A percentile compares a stretch with the other conserved stretches of the same genome.
These are phyloP conservation scores for Catagonus wagneri DNA, from an alignment of 2,113 vertebrate genomes.

Conservation along the genomic window DNA sequence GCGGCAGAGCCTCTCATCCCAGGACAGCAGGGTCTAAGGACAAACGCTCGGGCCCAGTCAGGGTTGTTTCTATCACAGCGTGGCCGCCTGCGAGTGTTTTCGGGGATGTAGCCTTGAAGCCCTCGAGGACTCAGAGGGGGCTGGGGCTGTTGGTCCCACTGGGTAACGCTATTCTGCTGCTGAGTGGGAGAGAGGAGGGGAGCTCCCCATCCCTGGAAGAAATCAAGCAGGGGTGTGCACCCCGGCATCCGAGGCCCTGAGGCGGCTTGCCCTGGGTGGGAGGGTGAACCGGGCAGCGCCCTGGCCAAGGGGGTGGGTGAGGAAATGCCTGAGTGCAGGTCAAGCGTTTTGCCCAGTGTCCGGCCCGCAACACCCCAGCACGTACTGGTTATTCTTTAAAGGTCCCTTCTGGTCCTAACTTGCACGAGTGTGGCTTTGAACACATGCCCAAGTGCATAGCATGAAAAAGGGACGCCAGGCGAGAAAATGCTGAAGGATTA, in stretches of 20 bases:
- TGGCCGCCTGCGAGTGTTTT: background rate
- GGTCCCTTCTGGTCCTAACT: background rate
- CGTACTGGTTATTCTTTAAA: background rate
- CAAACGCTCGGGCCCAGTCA: background rate
- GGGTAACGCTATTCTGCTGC: background rate
- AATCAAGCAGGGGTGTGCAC: background rate
- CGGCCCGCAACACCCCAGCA: background rate
- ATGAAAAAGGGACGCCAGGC: background rate
- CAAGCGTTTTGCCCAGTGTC: background rate
- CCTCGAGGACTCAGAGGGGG: background rate
- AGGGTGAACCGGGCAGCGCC: background rate
- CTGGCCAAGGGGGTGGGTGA: background rate
- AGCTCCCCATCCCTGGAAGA: background rate
- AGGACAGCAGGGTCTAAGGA: background rate
- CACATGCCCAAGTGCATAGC: rapidly evolving
- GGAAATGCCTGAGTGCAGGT: no score
- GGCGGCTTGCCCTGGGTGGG: no score
- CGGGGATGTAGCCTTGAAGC: background rate
- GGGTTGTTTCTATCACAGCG: no score
- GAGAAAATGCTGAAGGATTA: background rate
- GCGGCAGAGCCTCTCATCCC: rapidly evolving
- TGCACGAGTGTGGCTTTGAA: background rate
- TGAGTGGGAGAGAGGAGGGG: background rate
- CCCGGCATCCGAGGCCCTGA: background rate
- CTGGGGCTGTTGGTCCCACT: background rate